Conservation (phyloP, 30 jellyfish, hydroid and myxozoan species). For the Hydra vulgaris region DNA sequence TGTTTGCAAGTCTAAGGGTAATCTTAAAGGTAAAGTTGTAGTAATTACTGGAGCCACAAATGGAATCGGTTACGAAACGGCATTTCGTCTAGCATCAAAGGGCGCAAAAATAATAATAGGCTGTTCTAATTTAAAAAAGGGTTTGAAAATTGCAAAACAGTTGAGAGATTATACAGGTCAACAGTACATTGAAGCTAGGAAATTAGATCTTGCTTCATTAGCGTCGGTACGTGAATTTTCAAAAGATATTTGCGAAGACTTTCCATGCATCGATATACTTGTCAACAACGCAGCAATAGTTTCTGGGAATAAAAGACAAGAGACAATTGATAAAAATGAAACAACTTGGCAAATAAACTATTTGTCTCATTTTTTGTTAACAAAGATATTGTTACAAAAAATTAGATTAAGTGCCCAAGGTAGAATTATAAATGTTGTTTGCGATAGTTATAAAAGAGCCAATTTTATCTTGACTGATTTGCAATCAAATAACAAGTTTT, state of each 20-base stretch:
- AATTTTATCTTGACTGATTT: slow-evolving; percentile 10
- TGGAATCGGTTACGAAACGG: slow-evolving; percentile 31
- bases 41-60: slow-evolving; percentile 33
- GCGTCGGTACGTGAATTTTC: slow-evolving; percentile 32
- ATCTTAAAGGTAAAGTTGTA: slow-evolving; percentile 27
- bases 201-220: slow-evolving; percentile 23
- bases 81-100: slow-evolving; percentile 18
- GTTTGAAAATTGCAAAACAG: slow-evolving; percentile 24
- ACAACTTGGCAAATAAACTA: slow-evolving; percentile 26
- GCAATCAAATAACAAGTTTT: slow-evolving; percentile 9
- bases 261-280: background rate
- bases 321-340: slow-evolving; percentile 17
- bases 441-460: slow-evolving; percentile 23
- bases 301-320: slow-evolving; percentile 17
- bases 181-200: slow-evolving; percentile 16
- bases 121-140: slow-evolving; percentile 22
- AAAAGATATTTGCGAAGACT: background rate
- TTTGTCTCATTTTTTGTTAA: slow-evolving; percentile 22
- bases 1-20: slow-evolving; percentile 21
- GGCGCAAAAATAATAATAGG: slow-evolving; percentile 27
- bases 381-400: slow-evolving; percentile 19
- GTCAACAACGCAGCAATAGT: slow-evolving; percentile 22
- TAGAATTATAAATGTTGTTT: slow-evolving; percentile 29
- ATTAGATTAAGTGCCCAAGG: background rate
- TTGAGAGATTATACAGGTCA: slow-evolving; percentile 22